These are phyloP conservation scores for Cotesia glomerata DNA, from an alignment of 1,140 invertebrate genomes.

Conservation along the genomic window DNA sequence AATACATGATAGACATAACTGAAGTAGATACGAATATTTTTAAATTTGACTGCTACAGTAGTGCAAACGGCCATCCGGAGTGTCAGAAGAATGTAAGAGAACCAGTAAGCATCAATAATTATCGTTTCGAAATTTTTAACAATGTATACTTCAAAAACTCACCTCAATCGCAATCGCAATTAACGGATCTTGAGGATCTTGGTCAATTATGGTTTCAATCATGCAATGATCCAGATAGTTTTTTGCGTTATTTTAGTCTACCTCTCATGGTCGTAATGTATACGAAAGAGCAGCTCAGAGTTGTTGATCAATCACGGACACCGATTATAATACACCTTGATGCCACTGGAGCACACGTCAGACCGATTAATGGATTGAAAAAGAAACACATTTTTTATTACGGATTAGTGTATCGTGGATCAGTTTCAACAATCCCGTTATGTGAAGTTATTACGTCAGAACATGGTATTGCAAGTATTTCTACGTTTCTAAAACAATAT, in stretches of 20 bases:
- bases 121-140: no score
- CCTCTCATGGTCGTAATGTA: neutral
- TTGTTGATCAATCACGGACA: neutral
- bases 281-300: neutral
- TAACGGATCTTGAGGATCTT: no score
- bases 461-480: conserved; percentile 5
- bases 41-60: no score
- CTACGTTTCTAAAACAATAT: neutral
- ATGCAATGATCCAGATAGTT: no score
- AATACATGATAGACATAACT: no score
- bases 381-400: conserved; percentile 16
- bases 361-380: neutral
- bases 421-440: neutral
- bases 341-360: conserved; percentile 15
- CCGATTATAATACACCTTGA: conserved; percentile 11
- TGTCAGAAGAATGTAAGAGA: no score
- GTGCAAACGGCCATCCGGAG: no score
- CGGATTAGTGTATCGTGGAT: neutral
- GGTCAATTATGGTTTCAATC: no score
- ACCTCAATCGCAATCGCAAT: no score
- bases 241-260: neutral
- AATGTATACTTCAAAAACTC: no score
- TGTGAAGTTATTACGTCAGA: conserved; percentile 15
- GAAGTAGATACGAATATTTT: no score
- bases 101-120: no score